Evolutionary conservation across 2,888 invertebrate genomes (phyloP), one percentile per base, ranked within the genome.

Genomic region (Habrosyne pyritoides): DNA sequence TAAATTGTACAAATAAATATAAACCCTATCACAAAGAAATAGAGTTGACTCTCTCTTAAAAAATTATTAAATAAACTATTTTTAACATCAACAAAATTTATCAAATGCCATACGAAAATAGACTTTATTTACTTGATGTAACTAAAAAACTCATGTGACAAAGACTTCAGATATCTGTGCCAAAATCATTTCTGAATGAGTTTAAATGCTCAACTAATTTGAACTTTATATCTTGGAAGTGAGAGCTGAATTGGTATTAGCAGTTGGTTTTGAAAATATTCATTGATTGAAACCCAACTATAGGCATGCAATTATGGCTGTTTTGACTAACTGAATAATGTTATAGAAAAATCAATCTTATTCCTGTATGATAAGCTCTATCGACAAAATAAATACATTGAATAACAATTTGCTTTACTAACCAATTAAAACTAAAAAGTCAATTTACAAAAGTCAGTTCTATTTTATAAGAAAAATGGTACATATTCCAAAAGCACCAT

Each of bases 21-120:
- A n/a, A 10, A 6, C 33, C 33, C 10, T 12, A 33, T 33, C 33
- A 33, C 33, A 10, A 12, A 12, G 12, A 33, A 12, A 33, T 47
- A 12, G 47, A 22, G 47, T 47, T 47, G 22, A 47, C 6, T 10
- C 5, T 47, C 12, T 12, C 18, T 14, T 18, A 46, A 18, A 14
- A n/a, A n/a, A n/a, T n/a, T 18, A 18, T 18, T 18, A 46, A 22
- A 10, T 10, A 47, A 18, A 47, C 21, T 47, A 47, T 47, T 47
- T 22, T 21, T 21, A 47, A 22, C 47, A 22, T 47, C 10, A 47
- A 22, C 21, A 47, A 10, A 22, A 47, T 21, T 48, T 48, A 48
- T 48, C 48, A 48, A 14, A 14, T 26, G 26, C n/a, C 48, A 26
- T 21, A 47, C 48, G 26, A 48, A 26, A 48, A 48, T 26, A 48